Evolutionary conservation across 2,797 vertebrate genomes (phyloP), one percentile per base, ranked within the genome.

Genomic region (Sebastes glaucus): DNA sequence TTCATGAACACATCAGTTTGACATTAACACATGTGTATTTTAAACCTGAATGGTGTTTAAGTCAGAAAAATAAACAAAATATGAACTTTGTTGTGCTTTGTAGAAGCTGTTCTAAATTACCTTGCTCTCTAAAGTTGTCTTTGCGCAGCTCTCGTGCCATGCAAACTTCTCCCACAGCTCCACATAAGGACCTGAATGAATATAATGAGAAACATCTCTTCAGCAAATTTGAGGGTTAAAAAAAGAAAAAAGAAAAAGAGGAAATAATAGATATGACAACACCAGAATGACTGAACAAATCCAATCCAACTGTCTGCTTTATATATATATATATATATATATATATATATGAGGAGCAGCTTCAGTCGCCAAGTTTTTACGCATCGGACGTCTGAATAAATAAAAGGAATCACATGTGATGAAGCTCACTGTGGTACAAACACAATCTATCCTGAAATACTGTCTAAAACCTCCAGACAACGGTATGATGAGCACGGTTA

Each of bases 61-160:
- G 42, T 46, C 38, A 42, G 38, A 42, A 42, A 42, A 42, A 42
- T 42, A 42, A 42, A 16, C 38, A 42, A 42, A 6, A 42, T 16
- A 42, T 42, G 13, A 42, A 42, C 57, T 32, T 6, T 61, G 2
- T 5, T 38, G 11, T 14, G 13, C 57, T 30, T 11, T 61, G 2
- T 7, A 20, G 49, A 69, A 13, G 7, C 30, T 7, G 30, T 8
- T n/a, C 30, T 32, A 42, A 16, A 71, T 65, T 82, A 95, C 93
- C 91, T 95, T 90, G 92, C 89, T 87, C 78, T 74, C 69, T 87
- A 56, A 74, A 42, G 66, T 46, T 64, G 83, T 82, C 61, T 66
- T 77, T 82, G 82, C 68, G 62, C 33, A 30, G 78, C 69, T 81
- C 63, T 77, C 27, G 57, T 81, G 82, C 88, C 92, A 89, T 87